Conservation (phyloP, 2,113 vertebrate genomes). For the Panurus biarmicus region DNA sequence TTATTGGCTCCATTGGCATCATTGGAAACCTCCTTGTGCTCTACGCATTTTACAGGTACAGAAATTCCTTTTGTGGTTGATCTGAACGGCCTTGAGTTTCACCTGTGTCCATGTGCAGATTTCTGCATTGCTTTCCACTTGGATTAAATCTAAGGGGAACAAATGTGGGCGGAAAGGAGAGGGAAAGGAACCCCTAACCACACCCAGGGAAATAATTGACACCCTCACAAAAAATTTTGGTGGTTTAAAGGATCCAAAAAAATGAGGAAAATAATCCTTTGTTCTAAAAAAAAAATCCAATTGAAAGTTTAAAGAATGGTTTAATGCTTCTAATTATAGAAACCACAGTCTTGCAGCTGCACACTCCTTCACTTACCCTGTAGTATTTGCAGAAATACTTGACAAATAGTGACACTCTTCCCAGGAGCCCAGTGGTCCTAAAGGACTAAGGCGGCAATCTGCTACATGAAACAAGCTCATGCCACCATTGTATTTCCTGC, state of each 20-base stretch:
- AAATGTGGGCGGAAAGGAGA: neutral
- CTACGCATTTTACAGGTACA: conserved; percentile 68
- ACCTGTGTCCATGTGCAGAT: neutral
- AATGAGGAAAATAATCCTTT: neutral
- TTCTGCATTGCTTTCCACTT: neutral
- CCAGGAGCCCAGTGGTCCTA: neutral
- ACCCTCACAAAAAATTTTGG: neutral
- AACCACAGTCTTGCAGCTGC: neutral
- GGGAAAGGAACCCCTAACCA: neutral
- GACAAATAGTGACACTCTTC: neutral
- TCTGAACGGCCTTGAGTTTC: neutral
- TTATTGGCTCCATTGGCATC: conserved; percentile 63
- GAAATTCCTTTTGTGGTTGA: neutral
- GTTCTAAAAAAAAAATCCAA: neutral
- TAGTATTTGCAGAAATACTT: neutral
- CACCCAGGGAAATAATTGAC: accelerated
- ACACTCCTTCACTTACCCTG: neutral
- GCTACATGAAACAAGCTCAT: neutral
- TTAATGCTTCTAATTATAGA: neutral
- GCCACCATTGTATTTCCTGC: neutral
- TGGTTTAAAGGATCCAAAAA: neutral
- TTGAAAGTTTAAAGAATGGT: neutral
- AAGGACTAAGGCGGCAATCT: neutral
- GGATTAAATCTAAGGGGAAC: neutral
- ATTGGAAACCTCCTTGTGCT: conserved; percentile 64